Base-by-base conservation (phyloP, 2,113 vertebrate species). In the Progne subis region DNA sequence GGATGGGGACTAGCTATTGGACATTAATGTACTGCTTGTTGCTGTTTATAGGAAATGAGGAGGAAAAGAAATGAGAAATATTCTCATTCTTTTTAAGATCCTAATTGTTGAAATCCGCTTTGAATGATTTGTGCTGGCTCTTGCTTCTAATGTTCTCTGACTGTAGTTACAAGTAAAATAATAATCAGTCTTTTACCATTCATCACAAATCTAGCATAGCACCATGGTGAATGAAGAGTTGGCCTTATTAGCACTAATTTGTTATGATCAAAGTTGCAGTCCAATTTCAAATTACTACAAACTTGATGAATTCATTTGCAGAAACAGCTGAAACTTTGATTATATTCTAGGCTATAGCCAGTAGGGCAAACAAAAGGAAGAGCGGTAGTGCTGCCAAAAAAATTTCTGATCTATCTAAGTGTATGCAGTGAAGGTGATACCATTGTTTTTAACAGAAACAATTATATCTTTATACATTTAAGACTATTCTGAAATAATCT, bases 261-360 rank as follows among this genome's bases (percentile, higher is more conserved):
- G 55, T 92, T 90, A 78, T 92, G 71, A 93, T 95, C 86, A 86
- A 93, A 95, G 60, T 86, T 81, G 64, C 86, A 65, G 88, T 83
- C 69, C 17, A 70, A 55, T 94, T 94, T 88, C 34, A 92, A 57
- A 74, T 92, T 77, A 57, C 46, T 77, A 32, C 1, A 4, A 93
- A 92, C 64, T 82, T 57, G 52, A 89, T 89, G 32, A 83, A 88
- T 83, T 86, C 53, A 76, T 95, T 92, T 95, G 26, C 49, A 71
- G 71, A 63, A 96, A 52, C 44, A 60, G 91, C 53, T 65, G 63
- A 83, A 96, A 80, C 46, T 88, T 92, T 88, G 59, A 77, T 90
- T 92, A 34, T 86, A 20, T 86, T 79, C 25, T 69, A 46, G 44
- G 37, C 41, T 69, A 5, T 49, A 71, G 67, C 37, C 80, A 69